phyloP scores from a whole-genome alignment of 2,888 invertebrate genomes.

The Macrosoma leucophasiata region DNA sequence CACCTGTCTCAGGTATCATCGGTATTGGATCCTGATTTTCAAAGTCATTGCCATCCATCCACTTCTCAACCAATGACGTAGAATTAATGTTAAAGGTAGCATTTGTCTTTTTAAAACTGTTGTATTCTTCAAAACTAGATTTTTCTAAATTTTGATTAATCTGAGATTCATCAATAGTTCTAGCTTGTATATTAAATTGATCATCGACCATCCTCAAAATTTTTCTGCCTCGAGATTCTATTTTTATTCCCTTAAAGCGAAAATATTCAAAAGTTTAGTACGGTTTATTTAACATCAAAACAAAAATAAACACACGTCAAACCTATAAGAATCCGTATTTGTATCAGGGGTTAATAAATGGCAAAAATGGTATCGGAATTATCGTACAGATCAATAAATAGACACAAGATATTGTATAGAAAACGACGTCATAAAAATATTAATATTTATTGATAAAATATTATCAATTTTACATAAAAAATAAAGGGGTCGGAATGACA shows the following conservation, averaged over 20 bases:
- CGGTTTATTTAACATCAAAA: too few relatives aligned
- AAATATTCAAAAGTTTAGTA: constrained; percentile 8
- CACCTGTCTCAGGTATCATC: too few relatives aligned
- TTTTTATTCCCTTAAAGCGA: constrained; percentile 17
- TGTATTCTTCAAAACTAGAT: too few relatives aligned
- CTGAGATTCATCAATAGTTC: too few relatives aligned
- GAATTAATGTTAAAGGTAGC: constrained; percentile 4
- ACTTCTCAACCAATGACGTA: constrained; percentile 9
- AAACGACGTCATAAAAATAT: too few relatives aligned
- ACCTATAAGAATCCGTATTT: too few relatives aligned
- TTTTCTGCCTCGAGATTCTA: constrained; percentile 15
- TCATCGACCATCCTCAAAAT: constrained; percentile 17
- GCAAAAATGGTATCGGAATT: too few relatives aligned
- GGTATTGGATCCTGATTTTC: too few relatives aligned
- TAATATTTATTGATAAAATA: too few relatives aligned
- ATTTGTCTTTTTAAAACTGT: constrained; percentile 10
- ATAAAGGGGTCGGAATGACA: constrained; percentile 16
- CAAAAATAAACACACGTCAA: too few relatives aligned
- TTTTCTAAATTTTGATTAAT: constrained; percentile 9
- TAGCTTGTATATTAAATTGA: too few relatives aligned
- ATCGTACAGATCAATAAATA: constrained; percentile 9
- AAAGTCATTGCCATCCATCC: constrained; percentile 8
- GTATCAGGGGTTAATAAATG: too few relatives aligned
- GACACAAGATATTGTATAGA: constrained; percentile 12
- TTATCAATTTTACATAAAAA: constrained; percentile 13